A percentile compares a stretch with the other conserved stretches of the same genome.
Conservation (phyloP, 1,140 invertebrate genomes). For the Drosophila ercepeae region DNA sequence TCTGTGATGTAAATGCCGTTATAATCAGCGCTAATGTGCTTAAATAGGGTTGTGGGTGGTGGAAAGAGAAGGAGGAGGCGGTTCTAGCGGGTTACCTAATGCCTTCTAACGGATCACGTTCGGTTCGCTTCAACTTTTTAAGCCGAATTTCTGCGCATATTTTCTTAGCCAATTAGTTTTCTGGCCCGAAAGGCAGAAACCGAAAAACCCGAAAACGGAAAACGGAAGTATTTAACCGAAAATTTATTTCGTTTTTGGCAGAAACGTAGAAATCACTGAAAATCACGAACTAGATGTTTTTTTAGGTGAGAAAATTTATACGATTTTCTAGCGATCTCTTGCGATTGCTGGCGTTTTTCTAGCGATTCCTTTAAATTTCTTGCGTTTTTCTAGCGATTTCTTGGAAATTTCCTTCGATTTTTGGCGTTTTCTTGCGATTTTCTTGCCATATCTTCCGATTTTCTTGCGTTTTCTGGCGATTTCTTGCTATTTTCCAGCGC, state of each 20-base stretch:
- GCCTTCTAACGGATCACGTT: constrained; percentile 3
- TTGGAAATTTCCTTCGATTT: constrained; percentile 18
- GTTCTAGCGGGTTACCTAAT: constrained; percentile 25
- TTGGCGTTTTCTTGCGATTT: no score
- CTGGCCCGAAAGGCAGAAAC: not conserved
- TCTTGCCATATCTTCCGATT: no score
- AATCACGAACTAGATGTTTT: constrained; percentile 45
- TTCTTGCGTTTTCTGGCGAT: no score
- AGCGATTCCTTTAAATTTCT: no score
- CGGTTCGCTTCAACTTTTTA: constrained; percentile 28
- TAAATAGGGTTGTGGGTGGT: constrained; percentile 42
- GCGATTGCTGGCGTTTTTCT: no score
- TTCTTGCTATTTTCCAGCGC: no score
- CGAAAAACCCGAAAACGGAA: no score
- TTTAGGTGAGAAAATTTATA: no score
- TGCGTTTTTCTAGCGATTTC: no score
- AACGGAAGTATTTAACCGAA: constrained; percentile 62
- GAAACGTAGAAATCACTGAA: constrained; percentile 32
- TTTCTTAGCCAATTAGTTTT: constrained; percentile 43
- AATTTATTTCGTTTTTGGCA: constrained; percentile 48
- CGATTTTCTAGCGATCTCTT: no score
- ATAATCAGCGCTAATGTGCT: constrained; percentile 78
- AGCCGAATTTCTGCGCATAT: no score
- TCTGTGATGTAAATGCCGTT: constrained; percentile 74
- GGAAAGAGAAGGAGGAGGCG: no score